Conservation (phyloP, 1,140 invertebrate species). For the Brachionus calyciflorus region DNA sequence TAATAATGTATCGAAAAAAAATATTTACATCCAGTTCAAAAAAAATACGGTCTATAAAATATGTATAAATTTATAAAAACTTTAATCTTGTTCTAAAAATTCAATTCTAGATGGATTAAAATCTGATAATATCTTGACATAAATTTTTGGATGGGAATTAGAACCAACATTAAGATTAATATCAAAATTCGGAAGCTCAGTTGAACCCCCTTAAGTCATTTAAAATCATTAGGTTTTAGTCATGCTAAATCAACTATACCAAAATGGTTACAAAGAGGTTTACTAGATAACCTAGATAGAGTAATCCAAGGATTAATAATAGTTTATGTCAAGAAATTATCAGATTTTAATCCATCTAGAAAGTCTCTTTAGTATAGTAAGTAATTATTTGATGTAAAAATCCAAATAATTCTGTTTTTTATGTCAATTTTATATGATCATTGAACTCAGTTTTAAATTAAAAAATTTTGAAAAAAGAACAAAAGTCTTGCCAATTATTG, state of each 20-base stretch:
- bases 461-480: conserved; percentile 76
- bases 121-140: conserved; percentile 32
- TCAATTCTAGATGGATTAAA: conserved; percentile 1
- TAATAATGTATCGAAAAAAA: too few species aligned
- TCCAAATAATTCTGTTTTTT: conserved; percentile 94
- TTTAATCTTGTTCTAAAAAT: neutral
- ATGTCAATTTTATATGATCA: conserved; percentile 94
- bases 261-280: conserved; percentile 95
- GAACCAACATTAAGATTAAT: conserved; percentile 87
- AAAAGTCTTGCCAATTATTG: too few species aligned
- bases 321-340: conserved; percentile 25
- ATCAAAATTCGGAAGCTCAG: conserved; percentile 25
- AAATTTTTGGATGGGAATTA: conserved; percentile 76
- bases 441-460: conserved; percentile 97
- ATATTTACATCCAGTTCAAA: neutral
- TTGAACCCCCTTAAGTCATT: conserved; percentile 62
- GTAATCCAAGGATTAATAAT: conserved; percentile 27
- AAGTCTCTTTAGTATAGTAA: conserved; percentile 67
- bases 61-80: neutral
- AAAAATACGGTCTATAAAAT: neutral
- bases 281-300: conserved; percentile 71
- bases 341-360: conserved; percentile 24
- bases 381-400: conserved; percentile 94
- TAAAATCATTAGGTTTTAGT: conserved; percentile 91
- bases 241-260: conserved; percentile 96